Evolutionary conservation across 2,113 vertebrate genomes (phyloP).

Genomic region (Spheniscus mendiculus): DNA sequence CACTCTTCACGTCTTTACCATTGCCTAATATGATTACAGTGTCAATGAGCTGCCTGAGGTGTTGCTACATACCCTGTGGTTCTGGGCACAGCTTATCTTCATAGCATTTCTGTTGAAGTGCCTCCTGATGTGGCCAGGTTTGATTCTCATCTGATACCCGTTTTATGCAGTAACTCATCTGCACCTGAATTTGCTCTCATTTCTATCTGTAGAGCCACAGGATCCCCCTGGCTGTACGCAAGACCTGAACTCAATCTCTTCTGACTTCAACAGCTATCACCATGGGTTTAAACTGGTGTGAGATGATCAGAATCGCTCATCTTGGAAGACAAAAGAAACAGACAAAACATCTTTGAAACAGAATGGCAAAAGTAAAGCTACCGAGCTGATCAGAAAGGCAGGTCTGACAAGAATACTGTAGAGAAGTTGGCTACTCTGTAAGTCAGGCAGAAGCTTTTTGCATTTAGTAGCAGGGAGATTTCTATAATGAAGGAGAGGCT

Average conservation of each 20-base stretch:
- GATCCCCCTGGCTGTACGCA: not conserved
- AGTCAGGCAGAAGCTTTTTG: not conserved
- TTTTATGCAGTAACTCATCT: not conserved
- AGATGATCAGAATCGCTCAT: not conserved
- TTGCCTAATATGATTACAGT: not conserved
- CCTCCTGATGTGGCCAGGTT: not conserved
- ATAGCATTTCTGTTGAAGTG: not conserved
- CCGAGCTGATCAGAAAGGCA: not conserved
- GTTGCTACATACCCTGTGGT: not conserved
- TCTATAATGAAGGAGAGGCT: not conserved
- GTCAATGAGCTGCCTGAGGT: not conserved
- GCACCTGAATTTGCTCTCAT: not conserved
- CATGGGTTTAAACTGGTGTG: not conserved
- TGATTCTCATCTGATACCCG: not conserved
- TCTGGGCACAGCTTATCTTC: not conserved
- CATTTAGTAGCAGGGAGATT: not conserved
- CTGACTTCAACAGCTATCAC: not conserved
- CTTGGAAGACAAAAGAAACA: slow-evolving; percentile 34
- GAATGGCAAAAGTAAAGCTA: not conserved
- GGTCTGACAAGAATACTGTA: not conserved
- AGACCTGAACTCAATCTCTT: not conserved
- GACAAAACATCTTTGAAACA: slow-evolving; percentile 7
- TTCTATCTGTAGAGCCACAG: rapidly evolving
- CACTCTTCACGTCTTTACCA: not conserved
- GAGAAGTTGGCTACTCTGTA: not conserved